Base-by-base conservation (phyloP, 2,797 vertebrate species). In the Anguilla megastoma region DNA sequence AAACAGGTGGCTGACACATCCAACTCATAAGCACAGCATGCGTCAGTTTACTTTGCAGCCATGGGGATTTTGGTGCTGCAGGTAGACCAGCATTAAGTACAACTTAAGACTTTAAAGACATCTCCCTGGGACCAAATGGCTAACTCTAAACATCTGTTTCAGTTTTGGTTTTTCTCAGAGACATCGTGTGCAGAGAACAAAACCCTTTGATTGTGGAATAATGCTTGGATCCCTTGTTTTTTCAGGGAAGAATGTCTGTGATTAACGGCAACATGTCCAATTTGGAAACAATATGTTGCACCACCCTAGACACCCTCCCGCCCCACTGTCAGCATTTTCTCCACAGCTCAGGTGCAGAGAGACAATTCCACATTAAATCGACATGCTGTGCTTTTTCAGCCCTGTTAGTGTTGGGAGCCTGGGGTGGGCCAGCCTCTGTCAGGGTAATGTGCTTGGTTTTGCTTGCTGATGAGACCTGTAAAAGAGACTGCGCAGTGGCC, bases 361-460 rank as follows among this genome's bases (percentile, higher is more conserved):
- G 84, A 92, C 91, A 94, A 95, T 95, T 95, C 94, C 93, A 93
- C 91, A 93, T 93, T 94, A 92, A 95, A 95, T 95, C 95, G 95
- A 95, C 95, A 96, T 91, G 93, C 95, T 94, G 93, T 91, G 93
- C 93, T 94, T 94, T 92, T 48, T 7, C 93, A 93, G 91, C 91
- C 92, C 90, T 90, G 90, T 92, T 93, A 91, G 90, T 94, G 93
- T 94, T 94, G 94, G 94, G 94, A 91, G 90, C 92, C 91, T 91
- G 93, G 94, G 95, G 95, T 94, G 93, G 94, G 90, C 91, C 87
- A 83, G 85, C 90, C 91, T 93, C 93, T 92, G 41, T 95, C 90
- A 92, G 95, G 95, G 95, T 95, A 96, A 96, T 96, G 94, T 95
- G 94, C 93, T 95, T 93, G 91, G 88, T 89, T 76, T 93, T 93